Percentiles rank a stretch among this genome's conserved stretches.
phyloP scores from a whole-genome alignment of 2,797 vertebrate species.

The Ibycter americanus region DNA sequence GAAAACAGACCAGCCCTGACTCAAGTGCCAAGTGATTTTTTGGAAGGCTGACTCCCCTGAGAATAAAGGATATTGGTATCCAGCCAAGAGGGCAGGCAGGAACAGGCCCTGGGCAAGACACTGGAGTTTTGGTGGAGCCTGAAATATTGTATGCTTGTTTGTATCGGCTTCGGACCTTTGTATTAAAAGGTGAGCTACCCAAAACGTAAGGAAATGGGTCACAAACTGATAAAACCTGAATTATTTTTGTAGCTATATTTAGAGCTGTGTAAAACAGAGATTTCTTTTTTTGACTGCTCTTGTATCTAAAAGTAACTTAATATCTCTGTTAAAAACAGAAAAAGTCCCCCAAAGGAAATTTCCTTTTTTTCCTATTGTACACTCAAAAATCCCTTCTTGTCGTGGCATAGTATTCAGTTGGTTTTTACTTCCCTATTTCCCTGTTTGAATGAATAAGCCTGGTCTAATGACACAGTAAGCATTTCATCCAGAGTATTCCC shows the following conservation, averaged over 20 bases:
- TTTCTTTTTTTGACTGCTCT: conserved; percentile 24
- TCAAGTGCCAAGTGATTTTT: conserved; percentile 45
- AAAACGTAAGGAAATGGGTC: not conserved
- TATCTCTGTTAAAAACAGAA: conserved; percentile 10
- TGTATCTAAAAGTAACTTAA: conserved; percentile 4
- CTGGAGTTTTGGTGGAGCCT: conserved; percentile 30
- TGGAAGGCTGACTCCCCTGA: conserved; percentile 37
- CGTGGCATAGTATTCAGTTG: not conserved
- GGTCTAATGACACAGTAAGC: not conserved
- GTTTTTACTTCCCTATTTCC: conserved; percentile 15
- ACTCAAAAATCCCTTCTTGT: conserved; percentile 21
- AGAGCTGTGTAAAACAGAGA: not conserved
- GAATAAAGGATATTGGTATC: conserved; percentile 34
- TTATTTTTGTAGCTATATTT: conserved; percentile 15
- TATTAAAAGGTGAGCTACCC: not conserved
- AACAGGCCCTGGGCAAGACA: conserved; percentile 27
- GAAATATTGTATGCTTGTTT: conserved; percentile 6
- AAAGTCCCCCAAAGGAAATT: conserved; percentile 19
- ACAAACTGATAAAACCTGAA: not conserved
- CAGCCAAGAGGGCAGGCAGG: conserved; percentile 40
- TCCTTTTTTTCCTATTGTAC: conserved; percentile 9
- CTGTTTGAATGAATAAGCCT: not conserved
- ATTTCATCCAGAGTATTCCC: not conserved
- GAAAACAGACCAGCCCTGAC: conserved; percentile 39
- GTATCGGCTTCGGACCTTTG: not conserved